Base-by-base conservation (phyloP, 64 coral and sea anemone species). In the Porites lutea region DNA sequence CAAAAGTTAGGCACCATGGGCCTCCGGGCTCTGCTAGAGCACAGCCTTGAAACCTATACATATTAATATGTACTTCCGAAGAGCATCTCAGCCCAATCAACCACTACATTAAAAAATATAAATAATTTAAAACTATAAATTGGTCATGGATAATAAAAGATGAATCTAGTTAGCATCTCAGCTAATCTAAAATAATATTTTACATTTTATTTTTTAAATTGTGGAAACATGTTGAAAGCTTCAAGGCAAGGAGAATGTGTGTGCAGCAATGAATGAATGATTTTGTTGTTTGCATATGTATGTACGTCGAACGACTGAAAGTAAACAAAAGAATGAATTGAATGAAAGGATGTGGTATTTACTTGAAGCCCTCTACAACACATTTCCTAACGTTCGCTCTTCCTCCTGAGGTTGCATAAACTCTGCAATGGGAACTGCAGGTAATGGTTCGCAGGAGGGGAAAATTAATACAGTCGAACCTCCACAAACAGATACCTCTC, bases 391-490 rank as follows among this genome's bases (percentile, higher is more conserved):
- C 65, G 43, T 83, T 94, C 89, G 10, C 23, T 94, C 1, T 94
- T 74, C 87, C 92, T 94, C 92, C 92, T 48, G 70, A 94, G 92
- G 87, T 89, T 94, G 92, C 92, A 94, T 57, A 89, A 37, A 87
- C 79, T 54, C 87, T 84, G 92, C 79, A 83, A 89, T 82, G 37
- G n/a, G 23, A 15, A 89, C 54, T 89, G 87, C 92, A 94, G 86
- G 57, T 78, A 94, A 94, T 94, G 92, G 92, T 94, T 94, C 92
- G 71, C 69, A 84, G 92, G 87, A 89, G 92, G 79, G 68, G 46
- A 84, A 84, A 19, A 51, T 14, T 44, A 48, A 74, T 48, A 57
- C 54, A 9, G 54, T 57, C 5, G 54, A 37, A 37, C 27, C 27
- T 37, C 27, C 27, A 37, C 27, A 37, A 37, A 37, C 27, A 37